phyloP scores from a whole-genome alignment of 2,888 invertebrate genomes.

The Vannuccia rotundouncinata region DNA sequence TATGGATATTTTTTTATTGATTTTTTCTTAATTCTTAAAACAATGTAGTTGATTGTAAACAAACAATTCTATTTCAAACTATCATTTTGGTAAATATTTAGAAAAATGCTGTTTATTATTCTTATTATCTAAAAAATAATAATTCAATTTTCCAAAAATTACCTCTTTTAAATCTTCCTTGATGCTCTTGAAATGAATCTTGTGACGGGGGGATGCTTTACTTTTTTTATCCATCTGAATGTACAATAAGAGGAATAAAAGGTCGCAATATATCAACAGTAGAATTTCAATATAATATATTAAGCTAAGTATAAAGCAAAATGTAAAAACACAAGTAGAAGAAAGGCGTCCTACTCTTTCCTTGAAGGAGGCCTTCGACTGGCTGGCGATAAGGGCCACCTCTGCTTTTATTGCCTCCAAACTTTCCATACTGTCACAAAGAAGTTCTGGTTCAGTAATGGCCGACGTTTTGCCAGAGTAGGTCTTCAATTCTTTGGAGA shows the following conservation, averaged over 20 bases:
- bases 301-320: no score
- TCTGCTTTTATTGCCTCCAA: background rate
- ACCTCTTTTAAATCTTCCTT: slow-evolving; percentile 47
- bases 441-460: background rate
- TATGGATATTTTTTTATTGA: no score
- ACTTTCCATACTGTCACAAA: background rate
- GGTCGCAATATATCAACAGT: no score
- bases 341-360: slow-evolving; percentile 45
- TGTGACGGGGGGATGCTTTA: slow-evolving; percentile 44
- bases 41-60: no score
- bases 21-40: no score
- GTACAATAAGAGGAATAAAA: no score
- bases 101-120: background rate
- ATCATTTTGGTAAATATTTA: no score
- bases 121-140: background rate
- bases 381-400: background rate
- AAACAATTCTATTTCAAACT: no score
- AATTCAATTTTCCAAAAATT: background rate
- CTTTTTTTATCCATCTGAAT: no score
- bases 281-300: no score
- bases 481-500: slow-evolving; percentile 47
- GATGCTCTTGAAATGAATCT: slow-evolving; percentile 43
- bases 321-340: background rate
- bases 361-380: slow-evolving; percentile 42
- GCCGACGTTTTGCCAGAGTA: background rate